A percentile compares a stretch with the other conserved stretches of the same genome.
Evolutionary conservation across 2,888 invertebrate genomes (phyloP).

Genomic region (Apamea monoglypha): DNA sequence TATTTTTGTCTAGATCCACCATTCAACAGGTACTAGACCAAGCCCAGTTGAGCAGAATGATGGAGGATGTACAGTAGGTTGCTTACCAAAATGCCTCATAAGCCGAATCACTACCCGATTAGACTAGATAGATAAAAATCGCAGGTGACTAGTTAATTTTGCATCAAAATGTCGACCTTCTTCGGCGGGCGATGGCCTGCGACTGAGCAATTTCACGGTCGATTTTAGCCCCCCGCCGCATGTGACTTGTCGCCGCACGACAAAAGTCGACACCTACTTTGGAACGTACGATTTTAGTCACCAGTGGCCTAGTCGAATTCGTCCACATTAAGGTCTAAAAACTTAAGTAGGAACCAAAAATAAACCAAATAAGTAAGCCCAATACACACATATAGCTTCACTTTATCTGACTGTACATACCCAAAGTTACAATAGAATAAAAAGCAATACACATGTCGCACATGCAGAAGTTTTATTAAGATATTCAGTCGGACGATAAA

Average conservation of each 20-base stretch:
- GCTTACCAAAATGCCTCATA: no score
- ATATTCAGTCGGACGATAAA: slow-evolving; percentile 77
- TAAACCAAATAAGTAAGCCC: not conserved
- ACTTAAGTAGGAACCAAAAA: no score
- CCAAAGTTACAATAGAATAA: slow-evolving; percentile 12
- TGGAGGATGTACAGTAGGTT: no score
- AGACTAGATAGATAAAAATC: no score
- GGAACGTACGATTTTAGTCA: not conserved
- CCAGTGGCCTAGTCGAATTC: not conserved
- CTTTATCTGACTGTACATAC: not conserved
- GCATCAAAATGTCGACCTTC: not conserved
- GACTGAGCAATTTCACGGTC: not conserved
- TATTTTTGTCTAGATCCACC: not conserved
- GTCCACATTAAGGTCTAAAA: not conserved
- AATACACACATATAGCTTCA: not conserved
- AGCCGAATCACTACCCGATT: no score
- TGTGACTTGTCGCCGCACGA: not conserved
- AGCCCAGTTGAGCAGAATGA: not conserved
- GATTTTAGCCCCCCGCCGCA: not conserved
- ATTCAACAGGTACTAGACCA: not conserved
- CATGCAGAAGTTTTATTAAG: slow-evolving; percentile 77
- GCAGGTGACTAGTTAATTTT: not conserved
- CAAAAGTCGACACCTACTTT: not conserved
- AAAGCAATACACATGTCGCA: slow-evolving; percentile 37
- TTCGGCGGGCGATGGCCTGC: not conserved